Evolutionary conservation across 2,797 vertebrate species (phyloP).

Genomic region (Myripristis murdjan): DNA sequence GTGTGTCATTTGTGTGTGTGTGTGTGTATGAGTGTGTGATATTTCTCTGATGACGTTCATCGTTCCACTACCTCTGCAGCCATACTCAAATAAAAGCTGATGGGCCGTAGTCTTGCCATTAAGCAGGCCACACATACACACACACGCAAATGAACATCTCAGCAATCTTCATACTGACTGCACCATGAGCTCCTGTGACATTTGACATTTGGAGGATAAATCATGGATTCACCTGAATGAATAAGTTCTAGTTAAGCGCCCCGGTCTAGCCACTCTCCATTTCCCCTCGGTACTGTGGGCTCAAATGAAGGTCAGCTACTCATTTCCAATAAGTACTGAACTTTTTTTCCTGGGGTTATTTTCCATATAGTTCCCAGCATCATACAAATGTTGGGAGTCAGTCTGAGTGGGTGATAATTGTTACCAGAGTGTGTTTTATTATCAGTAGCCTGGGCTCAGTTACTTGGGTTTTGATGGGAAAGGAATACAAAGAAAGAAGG

Average conservation of each 20-base stretch:
- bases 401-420: constrained; percentile 82
- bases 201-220: constrained; percentile 82
- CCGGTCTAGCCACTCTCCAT: constrained; percentile 64
- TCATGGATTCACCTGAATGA: constrained; percentile 78
- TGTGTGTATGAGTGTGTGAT: constrained; percentile 33
- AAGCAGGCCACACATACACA: constrained; percentile 57
- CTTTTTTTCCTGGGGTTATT: constrained; percentile 36
- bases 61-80: constrained; percentile 72
- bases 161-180: constrained; percentile 76
- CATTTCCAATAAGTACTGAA: constrained; percentile 37
- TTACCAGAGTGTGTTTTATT: constrained; percentile 78
- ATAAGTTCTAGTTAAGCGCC: constrained; percentile 74
- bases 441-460: constrained; percentile 77
- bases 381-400: constrained; percentile 75
- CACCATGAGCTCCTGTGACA: constrained; percentile 77
- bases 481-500: constrained; percentile 37
- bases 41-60: constrained; percentile 59
- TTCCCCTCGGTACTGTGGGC: constrained; percentile 62
- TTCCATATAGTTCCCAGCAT: constrained; percentile 64
- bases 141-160: constrained; percentile 62
- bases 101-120: constrained; percentile 75
- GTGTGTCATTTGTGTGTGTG: constrained; percentile 9
- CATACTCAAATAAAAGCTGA: constrained; percentile 77
- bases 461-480: constrained; percentile 66
- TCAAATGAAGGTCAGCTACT: constrained; percentile 75